Evolutionary conservation across 2,113 vertebrate genomes (phyloP).

Genomic region (Romanogobio albipinnatus): DNA sequence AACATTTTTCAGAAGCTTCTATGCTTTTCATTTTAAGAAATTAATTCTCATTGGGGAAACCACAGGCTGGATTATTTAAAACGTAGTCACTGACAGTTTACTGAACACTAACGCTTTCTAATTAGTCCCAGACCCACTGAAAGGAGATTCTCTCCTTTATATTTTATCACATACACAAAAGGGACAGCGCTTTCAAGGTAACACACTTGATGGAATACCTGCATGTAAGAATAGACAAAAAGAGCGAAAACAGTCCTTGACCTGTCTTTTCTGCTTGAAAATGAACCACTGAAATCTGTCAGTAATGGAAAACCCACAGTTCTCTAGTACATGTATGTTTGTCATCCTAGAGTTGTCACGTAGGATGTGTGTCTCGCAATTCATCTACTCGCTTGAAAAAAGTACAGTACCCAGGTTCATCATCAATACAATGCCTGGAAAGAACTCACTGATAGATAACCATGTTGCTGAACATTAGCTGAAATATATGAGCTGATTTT

Average conservation of each 20-base stretch:
- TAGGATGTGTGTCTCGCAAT: not conserved
- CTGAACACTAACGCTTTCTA: slow-evolving; percentile 10
- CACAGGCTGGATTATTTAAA: not conserved
- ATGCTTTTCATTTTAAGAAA: not conserved
- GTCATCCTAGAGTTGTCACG: not conserved
- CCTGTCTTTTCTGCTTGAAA: not conserved
- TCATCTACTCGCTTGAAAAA: not conserved
- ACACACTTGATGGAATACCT: slow-evolving; percentile 37
- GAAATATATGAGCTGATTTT: slow-evolving; percentile 11
- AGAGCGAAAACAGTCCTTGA: not conserved
- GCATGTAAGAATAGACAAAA: slow-evolving; percentile 18
- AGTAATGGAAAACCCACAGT: not conserved
- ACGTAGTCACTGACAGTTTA: slow-evolving; percentile 17
- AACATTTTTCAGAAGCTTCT: not conserved
- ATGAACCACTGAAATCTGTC: slow-evolving; percentile 1
- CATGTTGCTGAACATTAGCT: not conserved
- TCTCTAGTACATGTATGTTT: not conserved
- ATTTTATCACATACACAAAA: not conserved
- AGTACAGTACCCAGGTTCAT: not conserved
- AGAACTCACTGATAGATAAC: not conserved
- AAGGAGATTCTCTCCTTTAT: not conserved
- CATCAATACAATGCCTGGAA: slow-evolving; percentile 2
- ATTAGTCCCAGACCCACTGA: slow-evolving; percentile 16
- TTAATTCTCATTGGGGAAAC: not conserved
- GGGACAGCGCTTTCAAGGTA: slow-evolving; percentile 37